A percentile compares a stretch with the other conserved stretches of the same genome.
phyloP scores from a whole-genome alignment of 2,113 vertebrate species.

The Plotosus lineatus region DNA sequence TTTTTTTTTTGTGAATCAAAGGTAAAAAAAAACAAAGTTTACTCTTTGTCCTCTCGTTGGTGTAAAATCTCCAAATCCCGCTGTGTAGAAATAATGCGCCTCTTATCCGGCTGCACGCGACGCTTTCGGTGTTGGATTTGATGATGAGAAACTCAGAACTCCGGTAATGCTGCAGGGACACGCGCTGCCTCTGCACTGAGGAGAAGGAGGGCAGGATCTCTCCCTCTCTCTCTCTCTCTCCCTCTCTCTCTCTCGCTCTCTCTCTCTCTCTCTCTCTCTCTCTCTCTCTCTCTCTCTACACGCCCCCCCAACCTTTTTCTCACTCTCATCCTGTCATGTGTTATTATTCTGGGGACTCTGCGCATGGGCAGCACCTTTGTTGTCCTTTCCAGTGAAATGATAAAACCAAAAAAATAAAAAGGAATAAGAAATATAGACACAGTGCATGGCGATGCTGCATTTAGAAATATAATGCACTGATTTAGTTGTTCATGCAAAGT shows the following conservation, averaged over 20 bases:
- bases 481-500: neutral
- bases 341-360: constrained; percentile 80
- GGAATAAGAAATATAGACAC: neutral
- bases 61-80: constrained; percentile 47
- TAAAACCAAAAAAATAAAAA: neutral
- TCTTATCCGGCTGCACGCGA: constrained; percentile 60
- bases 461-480: neutral
- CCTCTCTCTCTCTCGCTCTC: constrained; percentile 59
- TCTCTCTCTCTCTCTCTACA: constrained; percentile 62
- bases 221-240: constrained; percentile 63
- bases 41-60: constrained; percentile 33
- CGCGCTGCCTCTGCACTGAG: constrained; percentile 69
- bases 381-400: constrained; percentile 59
- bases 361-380: constrained; percentile 69
- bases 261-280: constrained; percentile 58
- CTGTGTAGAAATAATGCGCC: constrained; percentile 38
- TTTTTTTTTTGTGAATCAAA: constrained; percentile 59
- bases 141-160: constrained; percentile 63
- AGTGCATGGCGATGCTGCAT: neutral
- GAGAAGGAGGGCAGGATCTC: constrained; percentile 67
- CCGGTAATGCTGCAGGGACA: constrained; percentile 78
- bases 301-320: constrained; percentile 57
- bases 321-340: constrained; percentile 71
- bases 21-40: constrained; percentile 47
- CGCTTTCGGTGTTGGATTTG: constrained; percentile 63